Percentiles rank a stretch among this genome's conserved stretches.
Evolutionary conservation across 2,113 vertebrate genomes (phyloP).

Genomic region (Oncorhynchus mykiss): DNA sequence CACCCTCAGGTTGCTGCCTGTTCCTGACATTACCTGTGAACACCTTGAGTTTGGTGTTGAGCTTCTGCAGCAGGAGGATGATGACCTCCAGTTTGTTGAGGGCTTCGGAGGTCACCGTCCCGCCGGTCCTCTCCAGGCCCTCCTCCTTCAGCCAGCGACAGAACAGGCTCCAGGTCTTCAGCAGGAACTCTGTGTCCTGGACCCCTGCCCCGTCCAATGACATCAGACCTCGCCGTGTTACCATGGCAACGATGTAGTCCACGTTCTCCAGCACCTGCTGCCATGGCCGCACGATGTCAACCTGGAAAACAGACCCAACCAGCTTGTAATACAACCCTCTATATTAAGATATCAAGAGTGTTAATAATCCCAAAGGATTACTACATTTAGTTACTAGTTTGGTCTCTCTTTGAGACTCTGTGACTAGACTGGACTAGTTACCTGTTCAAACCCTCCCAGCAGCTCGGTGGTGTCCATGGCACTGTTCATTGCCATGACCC

Average conservation of each 20-base stretch:
- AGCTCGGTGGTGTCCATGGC: conserved; percentile 96
- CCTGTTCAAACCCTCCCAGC: conserved; percentile 97
- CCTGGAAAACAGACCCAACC: conserved; percentile 64
- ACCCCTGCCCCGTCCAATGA: conserved; percentile 76
- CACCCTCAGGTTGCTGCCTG: conserved; percentile 41
- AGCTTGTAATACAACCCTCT: background rate
- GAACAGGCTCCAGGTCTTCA: conserved; percentile 91
- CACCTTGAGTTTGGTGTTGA: conserved; percentile 92
- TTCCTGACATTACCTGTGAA: conserved; percentile 73
- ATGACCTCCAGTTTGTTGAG: conserved; percentile 90
- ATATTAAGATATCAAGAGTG: background rate
- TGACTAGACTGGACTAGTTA: conserved; percentile 44
- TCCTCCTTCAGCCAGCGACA: conserved; percentile 82
- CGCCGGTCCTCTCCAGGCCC: conserved; percentile 74
- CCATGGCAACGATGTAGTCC: conserved; percentile 78
- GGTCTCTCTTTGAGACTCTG: background rate
- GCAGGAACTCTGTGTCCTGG: conserved; percentile 86
- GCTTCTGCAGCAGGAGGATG: conserved; percentile 85
- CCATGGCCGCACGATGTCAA: conserved; percentile 92
- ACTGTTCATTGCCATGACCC: conserved; percentile 96
- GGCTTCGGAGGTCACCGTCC: conserved; percentile 78
- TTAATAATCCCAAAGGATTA: background rate
- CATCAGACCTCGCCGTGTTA: conserved; percentile 85
- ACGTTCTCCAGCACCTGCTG: conserved; percentile 85
- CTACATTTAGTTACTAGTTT: background rate